Base-by-base conservation (phyloP, 2,888 invertebrate species). In the Xylota segnis region DNA sequence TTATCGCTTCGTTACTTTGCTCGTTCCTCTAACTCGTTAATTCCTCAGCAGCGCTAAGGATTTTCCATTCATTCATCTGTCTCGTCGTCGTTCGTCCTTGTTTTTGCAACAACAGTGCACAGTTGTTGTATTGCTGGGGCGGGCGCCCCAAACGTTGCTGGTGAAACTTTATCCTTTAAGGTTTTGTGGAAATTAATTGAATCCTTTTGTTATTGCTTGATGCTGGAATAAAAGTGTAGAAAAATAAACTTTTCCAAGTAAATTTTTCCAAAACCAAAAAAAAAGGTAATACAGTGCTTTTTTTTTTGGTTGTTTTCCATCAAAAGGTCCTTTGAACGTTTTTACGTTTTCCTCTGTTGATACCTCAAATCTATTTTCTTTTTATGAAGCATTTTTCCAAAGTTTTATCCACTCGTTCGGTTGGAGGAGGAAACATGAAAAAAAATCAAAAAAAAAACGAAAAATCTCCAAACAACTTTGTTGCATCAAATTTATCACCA, bases 101-200 rank as follows among this genome's bases (percentile, higher is more conserved):
- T 45, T 43, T 56, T n/a, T n/a, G n/a, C n/a, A 18, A 43, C 56
- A 56, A n/a, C n/a, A 59, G 16, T n/a, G 27, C 4, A 50, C 23
- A 59, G 47, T 27, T 47, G 9, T 0, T 23, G 23, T n/a, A n/a
- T n/a, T n/a, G n/a, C n/a, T n/a, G n/a, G n/a, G n/a, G n/a, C 34
- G 10, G 0, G 4, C 0, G 7, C 1, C 10, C 18, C n/a, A 50
- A 23, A 32, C 32, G 47, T 16, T 34, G 12, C 2, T 50, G 23
- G 29, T 61, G 34, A 68, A 81, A 81, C 61, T 81, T 68, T 75
- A 61, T 74, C 74, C 68, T 75, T 37, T 2, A 40, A 66, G 66
- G 43, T 75, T 75, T 59, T 37, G 5, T 43, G 16, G 16, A 32
- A 74, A 74, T 75, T 81, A 81, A 81, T 81, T 81, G 66, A 75